Percentiles rank a stretch among this genome's conserved stretches.
These are phyloP conservation scores for Drosophila rubida DNA, from an alignment of 2,888 invertebrate species.

Conservation along the genomic window DNA sequence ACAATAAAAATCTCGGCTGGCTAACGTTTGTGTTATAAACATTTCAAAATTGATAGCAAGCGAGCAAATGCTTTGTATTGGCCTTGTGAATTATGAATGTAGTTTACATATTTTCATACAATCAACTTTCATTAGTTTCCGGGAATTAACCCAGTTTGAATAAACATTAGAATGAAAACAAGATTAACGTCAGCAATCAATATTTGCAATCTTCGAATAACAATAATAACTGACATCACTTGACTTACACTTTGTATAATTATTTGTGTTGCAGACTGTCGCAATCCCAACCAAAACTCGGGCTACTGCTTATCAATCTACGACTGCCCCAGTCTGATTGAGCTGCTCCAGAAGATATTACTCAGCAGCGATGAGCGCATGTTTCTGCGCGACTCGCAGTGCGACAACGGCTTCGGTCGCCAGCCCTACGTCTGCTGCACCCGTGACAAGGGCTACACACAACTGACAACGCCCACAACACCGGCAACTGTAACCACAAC, in stretches of 20 bases:
- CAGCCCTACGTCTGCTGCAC: slow-evolving; percentile 83
- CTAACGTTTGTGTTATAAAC: neutral
- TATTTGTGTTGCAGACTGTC: slow-evolving; percentile 85
- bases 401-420: slow-evolving; percentile 72
- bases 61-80: neutral
- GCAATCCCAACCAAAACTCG: slow-evolving; percentile 79
- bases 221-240: neutral
- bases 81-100: neutral
- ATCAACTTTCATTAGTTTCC: neutral
- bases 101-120: neutral
- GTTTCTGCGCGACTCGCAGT: slow-evolving; percentile 80
- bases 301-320: slow-evolving; percentile 82
- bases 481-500: slow-evolving; percentile 12
- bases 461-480: slow-evolving; percentile 11
- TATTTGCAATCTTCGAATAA: neutral
- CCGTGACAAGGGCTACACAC: slow-evolving; percentile 60
- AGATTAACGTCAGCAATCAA: neutral
- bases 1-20: neutral
- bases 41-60: neutral
- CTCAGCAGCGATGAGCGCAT: slow-evolving; percentile 51
- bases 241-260: neutral
- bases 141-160: neutral
- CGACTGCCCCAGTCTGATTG: slow-evolving; percentile 76
- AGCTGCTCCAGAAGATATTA: slow-evolving; percentile 54
- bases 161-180: neutral